phyloP scores from a whole-genome alignment of 2,797 vertebrate species.

The Hafferia zeledoni region DNA sequence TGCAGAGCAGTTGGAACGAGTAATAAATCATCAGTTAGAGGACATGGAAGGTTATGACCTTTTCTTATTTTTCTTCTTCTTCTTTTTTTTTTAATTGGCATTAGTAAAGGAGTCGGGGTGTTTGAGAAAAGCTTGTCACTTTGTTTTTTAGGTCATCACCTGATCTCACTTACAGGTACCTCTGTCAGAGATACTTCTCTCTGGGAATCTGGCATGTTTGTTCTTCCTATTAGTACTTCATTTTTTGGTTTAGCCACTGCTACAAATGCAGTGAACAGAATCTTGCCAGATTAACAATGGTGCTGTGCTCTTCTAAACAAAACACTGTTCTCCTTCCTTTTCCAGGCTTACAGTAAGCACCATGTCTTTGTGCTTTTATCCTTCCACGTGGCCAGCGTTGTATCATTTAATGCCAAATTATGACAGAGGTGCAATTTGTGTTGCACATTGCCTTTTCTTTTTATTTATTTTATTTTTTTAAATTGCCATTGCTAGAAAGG shows the following conservation, averaged over 20 bases:
- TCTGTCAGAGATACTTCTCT: neutral
- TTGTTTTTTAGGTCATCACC: neutral
- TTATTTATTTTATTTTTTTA: neutral
- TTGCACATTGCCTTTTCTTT: neutral
- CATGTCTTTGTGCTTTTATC: neutral
- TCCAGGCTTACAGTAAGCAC: neutral
- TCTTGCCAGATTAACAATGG: neutral
- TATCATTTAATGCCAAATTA: neutral
- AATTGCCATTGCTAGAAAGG: neutral
- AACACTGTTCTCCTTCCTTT: neutral
- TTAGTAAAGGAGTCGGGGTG: neutral
- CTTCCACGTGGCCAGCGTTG: neutral
- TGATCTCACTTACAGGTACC: neutral
- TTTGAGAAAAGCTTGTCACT: neutral
- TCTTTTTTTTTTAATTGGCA: neutral
- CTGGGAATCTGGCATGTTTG: neutral
- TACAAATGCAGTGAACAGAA: neutral
- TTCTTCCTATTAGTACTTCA: neutral
- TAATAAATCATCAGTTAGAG: neutral
- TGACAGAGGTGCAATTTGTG: neutral
- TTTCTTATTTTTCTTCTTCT: no score
- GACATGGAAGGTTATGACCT: rapidly evolving
- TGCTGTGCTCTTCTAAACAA: neutral
- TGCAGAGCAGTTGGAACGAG: neutral
- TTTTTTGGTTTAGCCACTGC: neutral